Percentiles rank a stretch among this genome's conserved stretches.
Conservation (phyloP, 2,888 invertebrate genomes). For the Trichacis sp. region DNA sequence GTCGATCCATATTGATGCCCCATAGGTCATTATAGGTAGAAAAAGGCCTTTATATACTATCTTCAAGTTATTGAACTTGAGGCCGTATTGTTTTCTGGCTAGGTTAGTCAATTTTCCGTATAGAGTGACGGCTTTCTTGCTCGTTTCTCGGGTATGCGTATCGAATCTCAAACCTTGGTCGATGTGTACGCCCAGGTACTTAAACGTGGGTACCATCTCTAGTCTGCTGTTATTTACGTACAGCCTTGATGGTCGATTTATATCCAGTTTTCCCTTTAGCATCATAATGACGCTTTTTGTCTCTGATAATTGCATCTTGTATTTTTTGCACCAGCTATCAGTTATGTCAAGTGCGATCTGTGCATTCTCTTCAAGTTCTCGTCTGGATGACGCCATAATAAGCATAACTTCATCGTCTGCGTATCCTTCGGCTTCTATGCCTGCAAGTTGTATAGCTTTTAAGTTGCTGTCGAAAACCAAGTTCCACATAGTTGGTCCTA, state of each 20-base stretch:
- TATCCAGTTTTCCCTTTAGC: constrained; percentile 10
- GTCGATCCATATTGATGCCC: constrained; percentile 22
- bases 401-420: constrained; percentile 17
- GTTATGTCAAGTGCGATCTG: neutral
- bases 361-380: neutral
- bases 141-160: constrained; percentile 1
- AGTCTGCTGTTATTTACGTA: neutral
- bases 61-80: constrained; percentile 13
- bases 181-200: constrained; percentile 23
- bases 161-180: constrained; percentile 18
- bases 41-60: constrained; percentile 28
- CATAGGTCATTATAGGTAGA: constrained; percentile 31
- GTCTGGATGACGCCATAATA: neutral
- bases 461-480: constrained; percentile 15
- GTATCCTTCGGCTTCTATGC: constrained; percentile 1
- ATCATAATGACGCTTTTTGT: constrained; percentile 5
- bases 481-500: constrained; percentile 27
- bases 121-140: constrained; percentile 4
- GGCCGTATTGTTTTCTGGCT: constrained; percentile 32
- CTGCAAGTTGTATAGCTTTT: neutral
- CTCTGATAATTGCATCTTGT: constrained; percentile 13
- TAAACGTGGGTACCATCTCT: neutral
- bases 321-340: constrained; percentile 2
- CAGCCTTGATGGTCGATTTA: constrained; percentile 5
- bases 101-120: constrained; percentile 7